Conservation (phyloP, 1,140 invertebrate species). For the Meloidogyne floridensis region DNA sequence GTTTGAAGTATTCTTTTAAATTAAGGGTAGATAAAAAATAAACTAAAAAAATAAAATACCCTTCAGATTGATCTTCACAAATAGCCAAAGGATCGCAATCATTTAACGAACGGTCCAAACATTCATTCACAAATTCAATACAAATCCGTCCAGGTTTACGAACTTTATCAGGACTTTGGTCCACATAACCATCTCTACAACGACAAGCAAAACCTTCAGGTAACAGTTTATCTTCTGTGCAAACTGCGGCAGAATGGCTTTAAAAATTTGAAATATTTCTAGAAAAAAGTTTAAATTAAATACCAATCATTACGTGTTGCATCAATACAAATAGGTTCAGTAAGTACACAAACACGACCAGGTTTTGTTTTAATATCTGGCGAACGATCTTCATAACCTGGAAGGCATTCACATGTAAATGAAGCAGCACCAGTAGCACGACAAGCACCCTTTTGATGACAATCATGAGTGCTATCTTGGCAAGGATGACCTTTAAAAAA, state of each 20-base stretch:
- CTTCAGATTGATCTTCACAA: constrained; percentile 62
- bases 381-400: constrained; percentile 60
- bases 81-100: constrained; percentile 63
- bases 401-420: constrained; percentile 63
- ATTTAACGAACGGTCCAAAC: constrained; percentile 61
- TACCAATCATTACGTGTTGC: constrained; percentile 58
- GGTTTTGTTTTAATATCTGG: constrained; percentile 49
- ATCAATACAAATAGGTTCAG: constrained; percentile 60
- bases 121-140: constrained; percentile 62
- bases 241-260: constrained; percentile 61
- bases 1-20: not conserved
- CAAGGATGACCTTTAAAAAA: constrained; percentile 54
- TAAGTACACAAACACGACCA: constrained; percentile 44
- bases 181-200: constrained; percentile 63
- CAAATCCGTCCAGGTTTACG: constrained; percentile 59
- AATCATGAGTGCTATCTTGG: constrained; percentile 61
- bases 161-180: constrained; percentile 54
- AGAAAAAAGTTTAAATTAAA: not conserved
- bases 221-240: constrained; percentile 46
- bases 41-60: constrained; percentile 44
- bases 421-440: constrained; percentile 53
- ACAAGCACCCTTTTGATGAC: constrained; percentile 54
- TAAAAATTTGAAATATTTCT: no score
- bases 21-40: no score
- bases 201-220: constrained; percentile 57